Evolutionary conservation across 2,797 vertebrate species (phyloP).

Genomic region (Syngnathus acus): DNA sequence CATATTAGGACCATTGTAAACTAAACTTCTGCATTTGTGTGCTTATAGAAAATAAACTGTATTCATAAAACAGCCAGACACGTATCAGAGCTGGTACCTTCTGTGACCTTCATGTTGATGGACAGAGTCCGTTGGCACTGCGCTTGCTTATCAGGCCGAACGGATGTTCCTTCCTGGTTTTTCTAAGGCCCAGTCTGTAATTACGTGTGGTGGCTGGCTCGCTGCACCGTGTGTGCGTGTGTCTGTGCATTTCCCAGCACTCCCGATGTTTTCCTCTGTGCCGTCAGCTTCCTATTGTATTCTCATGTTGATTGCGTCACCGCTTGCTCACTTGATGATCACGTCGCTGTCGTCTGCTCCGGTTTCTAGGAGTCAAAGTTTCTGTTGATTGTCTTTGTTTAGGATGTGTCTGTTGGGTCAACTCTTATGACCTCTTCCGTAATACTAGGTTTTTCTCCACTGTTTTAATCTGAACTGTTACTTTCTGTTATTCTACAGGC

Average conservation of each 20-base stretch:
- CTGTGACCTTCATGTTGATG: constrained; percentile 37
- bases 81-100: constrained; percentile 35
- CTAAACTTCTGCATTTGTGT: constrained; percentile 10
- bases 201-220: constrained; percentile 48
- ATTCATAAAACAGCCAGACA: constrained; percentile 14
- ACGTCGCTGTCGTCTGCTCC: constrained; percentile 7
- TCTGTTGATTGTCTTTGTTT: not conserved
- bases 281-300: constrained; percentile 68
- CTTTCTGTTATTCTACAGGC: not conserved
- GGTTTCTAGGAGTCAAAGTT: constrained; percentile 6
- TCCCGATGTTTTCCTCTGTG: constrained; percentile 58
- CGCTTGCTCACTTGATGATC: constrained; percentile 7
- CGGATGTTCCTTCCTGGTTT: constrained; percentile 74
- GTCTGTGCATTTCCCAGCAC: constrained; percentile 54
- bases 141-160: constrained; percentile 62
- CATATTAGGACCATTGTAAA: not conserved
- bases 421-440: not conserved
- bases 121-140: constrained; percentile 35
- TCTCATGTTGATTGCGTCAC: constrained; percentile 39
- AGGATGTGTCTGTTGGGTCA: not conserved
- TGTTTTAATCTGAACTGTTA: not conserved
- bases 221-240: constrained; percentile 14
- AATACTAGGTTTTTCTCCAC: not conserved
- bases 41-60: not conserved
- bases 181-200: constrained; percentile 63